Conservation (phyloP, 2,113 vertebrate species). For the Tenrec ecaudatus region DNA sequence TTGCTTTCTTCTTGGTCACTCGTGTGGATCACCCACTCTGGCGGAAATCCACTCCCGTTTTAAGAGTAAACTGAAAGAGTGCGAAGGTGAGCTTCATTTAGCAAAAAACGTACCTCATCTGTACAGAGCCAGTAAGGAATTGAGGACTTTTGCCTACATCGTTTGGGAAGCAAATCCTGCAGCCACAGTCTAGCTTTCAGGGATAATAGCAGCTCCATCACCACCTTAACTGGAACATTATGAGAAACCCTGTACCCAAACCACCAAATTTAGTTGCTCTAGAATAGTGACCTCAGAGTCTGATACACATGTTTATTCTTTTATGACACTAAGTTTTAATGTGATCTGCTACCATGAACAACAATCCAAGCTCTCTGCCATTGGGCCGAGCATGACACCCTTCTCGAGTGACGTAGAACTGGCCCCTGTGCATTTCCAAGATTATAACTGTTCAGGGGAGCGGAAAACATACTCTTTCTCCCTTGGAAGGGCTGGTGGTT, state of each 20-base stretch:
- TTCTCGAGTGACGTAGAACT: too few species aligned
- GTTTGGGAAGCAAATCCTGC: neutral
- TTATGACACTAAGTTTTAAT: neutral
- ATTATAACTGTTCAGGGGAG: too few species aligned
- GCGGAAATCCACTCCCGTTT: neutral
- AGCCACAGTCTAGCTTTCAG: neutral
- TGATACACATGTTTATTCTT: neutral
- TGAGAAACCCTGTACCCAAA: neutral
- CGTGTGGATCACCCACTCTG: neutral
- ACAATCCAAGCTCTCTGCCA: too few species aligned
- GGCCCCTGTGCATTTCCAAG: too few species aligned
- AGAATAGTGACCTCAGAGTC: neutral
- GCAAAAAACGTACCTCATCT: neutral
- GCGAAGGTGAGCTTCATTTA: neutral
- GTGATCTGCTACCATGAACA: neutral
- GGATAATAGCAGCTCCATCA: rapidly evolving
- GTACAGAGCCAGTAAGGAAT: neutral
- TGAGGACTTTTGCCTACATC: neutral
- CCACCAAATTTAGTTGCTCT: neutral
- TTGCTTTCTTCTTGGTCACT: neutral
- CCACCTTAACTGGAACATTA: neutral
- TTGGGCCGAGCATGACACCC: too few species aligned
- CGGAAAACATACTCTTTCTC: too few species aligned
- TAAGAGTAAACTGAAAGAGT: rapidly evolving
- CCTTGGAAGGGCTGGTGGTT: too few species aligned